Percentiles rank a stretch among this genome's conserved stretches.
Conservation (phyloP, 2,888 invertebrate species). For the Mongoloraphidia duomilia region DNA sequence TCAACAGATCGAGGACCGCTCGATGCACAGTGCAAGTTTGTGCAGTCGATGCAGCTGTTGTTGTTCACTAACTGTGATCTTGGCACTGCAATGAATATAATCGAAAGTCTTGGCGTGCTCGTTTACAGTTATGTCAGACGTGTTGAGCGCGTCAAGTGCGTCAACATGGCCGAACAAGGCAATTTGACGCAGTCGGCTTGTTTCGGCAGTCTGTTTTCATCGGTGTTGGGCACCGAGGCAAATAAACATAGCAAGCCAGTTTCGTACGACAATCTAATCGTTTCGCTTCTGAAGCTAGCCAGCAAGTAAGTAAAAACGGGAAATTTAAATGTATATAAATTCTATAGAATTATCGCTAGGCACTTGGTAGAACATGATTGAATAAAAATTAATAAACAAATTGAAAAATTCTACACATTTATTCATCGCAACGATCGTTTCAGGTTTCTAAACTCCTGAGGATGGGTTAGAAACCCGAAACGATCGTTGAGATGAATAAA, state of each 20-base stretch:
- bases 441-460: too few species aligned
- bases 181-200: constrained; percentile 36
- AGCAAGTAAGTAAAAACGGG: constrained; percentile 22
- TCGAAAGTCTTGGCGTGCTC: constrained; percentile 51
- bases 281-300: constrained; percentile 55
- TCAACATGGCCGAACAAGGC: constrained; percentile 35
- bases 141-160: constrained; percentile 38
- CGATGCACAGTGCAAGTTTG: constrained; percentile 58
- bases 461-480: too few species aligned
- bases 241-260: constrained; percentile 48
- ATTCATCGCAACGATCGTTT: too few species aligned
- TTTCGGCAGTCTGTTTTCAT: constrained; percentile 64
- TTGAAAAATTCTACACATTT: too few species aligned
- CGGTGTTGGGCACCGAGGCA: constrained; percentile 47
- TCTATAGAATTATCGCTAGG: too few species aligned
- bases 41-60: constrained; percentile 48
- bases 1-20: constrained; percentile 48
- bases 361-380: too few species aligned
- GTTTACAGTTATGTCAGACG: constrained; percentile 39
- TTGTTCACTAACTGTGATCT: constrained; percentile 55
- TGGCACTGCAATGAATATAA: constrained; percentile 54
- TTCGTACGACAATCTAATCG: constrained; percentile 55
- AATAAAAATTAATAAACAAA: too few species aligned
- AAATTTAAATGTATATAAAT: too few species aligned
- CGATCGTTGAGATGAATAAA: too few species aligned